Percentiles rank a stretch among this genome's conserved stretches.
Evolutionary conservation across 2,113 vertebrate species (phyloP).

Genomic region (Perccottus glenii): DNA sequence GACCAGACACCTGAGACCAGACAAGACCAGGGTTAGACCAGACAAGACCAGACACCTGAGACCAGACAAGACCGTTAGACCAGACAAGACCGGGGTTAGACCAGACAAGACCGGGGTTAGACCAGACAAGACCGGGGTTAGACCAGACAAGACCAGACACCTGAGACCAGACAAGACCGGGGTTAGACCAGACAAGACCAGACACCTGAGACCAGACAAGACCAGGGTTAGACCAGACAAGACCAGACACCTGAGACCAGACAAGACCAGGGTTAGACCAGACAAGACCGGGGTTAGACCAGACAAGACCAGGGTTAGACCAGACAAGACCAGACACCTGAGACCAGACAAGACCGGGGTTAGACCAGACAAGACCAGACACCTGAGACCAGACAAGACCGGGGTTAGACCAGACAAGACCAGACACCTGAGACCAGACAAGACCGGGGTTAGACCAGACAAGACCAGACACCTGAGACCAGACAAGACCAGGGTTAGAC

Average conservation of each 20-base stretch:
- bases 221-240: neutral
- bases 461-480: conserved; percentile 86
- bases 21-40: neutral
- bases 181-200: neutral
- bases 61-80: neutral
- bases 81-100: neutral
- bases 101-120: too few relatives aligned
- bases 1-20: too few relatives aligned
- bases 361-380: conserved; percentile 77
- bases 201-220: too few relatives aligned
- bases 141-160: conserved; percentile 81
- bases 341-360: neutral
- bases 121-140: neutral
- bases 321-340: too few relatives aligned
- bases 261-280: too few relatives aligned
- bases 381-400: conserved; percentile 71
- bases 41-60: conserved; percentile 86
- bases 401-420: neutral
- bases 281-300: too few relatives aligned
- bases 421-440: too few relatives aligned
- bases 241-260: conserved; percentile 85
- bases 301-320: neutral
- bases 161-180: conserved; percentile 60
- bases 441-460: neutral
- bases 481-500: neutral